Evolutionary conservation across 2,113 vertebrate genomes (phyloP).

Genomic region (Varanus komodoensis): DNA sequence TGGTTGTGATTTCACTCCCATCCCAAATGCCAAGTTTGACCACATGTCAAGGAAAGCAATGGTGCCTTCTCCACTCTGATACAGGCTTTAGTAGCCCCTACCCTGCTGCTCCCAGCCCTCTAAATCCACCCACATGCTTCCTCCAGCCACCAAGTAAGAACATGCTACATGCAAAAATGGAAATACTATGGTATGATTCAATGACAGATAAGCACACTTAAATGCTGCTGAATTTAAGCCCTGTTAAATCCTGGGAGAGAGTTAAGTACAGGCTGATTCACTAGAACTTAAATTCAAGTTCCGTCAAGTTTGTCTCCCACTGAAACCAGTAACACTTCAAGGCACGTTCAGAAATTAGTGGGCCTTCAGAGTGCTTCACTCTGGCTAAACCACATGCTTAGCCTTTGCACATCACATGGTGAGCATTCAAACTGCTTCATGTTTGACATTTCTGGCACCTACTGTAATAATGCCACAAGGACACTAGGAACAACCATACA

Average conservation of each 20-base stretch:
- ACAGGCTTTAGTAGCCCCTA: neutral
- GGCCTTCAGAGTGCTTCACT: neutral
- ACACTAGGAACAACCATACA: neutral
- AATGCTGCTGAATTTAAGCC: neutral
- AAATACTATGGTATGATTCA: neutral
- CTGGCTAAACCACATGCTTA: neutral
- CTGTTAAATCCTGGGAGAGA: neutral
- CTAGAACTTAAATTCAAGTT: neutral
- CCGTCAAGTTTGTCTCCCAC: too few relatives aligned
- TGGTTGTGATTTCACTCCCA: too few relatives aligned
- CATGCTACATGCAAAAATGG: neutral
- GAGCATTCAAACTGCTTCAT: neutral
- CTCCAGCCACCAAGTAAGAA: neutral
- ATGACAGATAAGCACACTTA: neutral
- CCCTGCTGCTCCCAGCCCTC: neutral
- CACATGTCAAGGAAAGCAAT: neutral
- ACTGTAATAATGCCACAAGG: neutral
- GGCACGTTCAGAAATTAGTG: too few relatives aligned
- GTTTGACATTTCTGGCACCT: neutral
- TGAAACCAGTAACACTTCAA: too few relatives aligned
- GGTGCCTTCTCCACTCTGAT: neutral
- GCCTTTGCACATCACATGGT: neutral
- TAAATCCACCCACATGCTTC: neutral
- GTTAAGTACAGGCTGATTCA: neutral
- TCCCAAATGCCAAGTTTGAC: neutral